A percentile compares a stretch with the other conserved stretches of the same genome.
These are phyloP conservation scores for Gambusia affinis DNA, from an alignment of 2,113 vertebrate genomes.

Conservation along the genomic window DNA sequence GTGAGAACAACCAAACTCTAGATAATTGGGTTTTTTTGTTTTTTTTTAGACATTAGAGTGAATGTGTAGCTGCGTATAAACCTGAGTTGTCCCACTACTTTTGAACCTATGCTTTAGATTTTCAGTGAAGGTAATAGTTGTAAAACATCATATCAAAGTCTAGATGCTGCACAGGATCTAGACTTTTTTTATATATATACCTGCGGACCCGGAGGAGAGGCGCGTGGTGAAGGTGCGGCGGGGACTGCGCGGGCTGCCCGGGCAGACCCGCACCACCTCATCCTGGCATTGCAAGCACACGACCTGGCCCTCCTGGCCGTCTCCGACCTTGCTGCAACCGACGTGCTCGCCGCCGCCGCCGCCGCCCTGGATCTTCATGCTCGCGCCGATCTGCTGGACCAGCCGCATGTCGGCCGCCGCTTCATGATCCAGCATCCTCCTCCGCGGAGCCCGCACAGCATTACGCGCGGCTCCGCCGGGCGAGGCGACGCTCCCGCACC, in stretches of 20 bases:
- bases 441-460: constrained; percentile 25
- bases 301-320: constrained; percentile 41
- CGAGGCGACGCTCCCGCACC: constrained; percentile 6
- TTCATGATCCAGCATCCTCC: constrained; percentile 65
- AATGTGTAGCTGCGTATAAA: too few species aligned
- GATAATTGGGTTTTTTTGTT: too few species aligned
- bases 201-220: constrained; percentile 70
- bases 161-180: background rate
- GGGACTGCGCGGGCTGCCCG: constrained; percentile 70
- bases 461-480: constrained; percentile 44
- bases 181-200: constrained; percentile 10
- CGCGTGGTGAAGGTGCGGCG: constrained; percentile 52
- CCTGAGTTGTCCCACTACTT: background rate
- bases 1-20: background rate
- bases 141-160: background rate
- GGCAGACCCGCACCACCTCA: constrained; percentile 48
- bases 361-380: constrained; percentile 63
- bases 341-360: constrained; percentile 52
- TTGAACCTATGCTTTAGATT: background rate
- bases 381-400: constrained; percentile 41
- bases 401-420: constrained; percentile 58
- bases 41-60: too few species aligned
- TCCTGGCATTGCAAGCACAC: constrained; percentile 57
- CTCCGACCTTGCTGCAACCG: constrained; percentile 65
- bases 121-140: too few species aligned